phyloP scores from a whole-genome alignment of 2,797 vertebrate species.

The Pempheris klunzingeri region DNA sequence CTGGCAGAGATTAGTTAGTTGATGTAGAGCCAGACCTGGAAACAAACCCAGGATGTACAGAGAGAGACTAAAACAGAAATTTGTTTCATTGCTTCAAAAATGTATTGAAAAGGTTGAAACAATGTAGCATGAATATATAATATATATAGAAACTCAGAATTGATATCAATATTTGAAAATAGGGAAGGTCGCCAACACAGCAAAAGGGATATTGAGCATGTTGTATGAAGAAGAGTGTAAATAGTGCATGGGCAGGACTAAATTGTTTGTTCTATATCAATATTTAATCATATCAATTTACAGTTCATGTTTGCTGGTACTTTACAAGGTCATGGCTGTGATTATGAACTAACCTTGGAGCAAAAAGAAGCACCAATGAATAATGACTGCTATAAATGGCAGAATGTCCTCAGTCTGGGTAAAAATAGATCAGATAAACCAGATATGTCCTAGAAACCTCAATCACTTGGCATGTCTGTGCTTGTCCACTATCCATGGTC shows the following conservation, averaged over 20 bases:
- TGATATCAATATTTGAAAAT: not conserved
- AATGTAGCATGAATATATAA: not conserved
- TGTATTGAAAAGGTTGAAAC: not conserved
- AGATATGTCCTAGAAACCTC: slow-evolving; percentile 80
- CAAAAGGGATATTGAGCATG: not conserved
- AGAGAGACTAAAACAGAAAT: slow-evolving; percentile 1
- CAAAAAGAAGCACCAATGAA: slow-evolving; percentile 61
- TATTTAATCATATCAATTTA: slow-evolving; percentile 36
- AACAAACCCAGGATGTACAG: not conserved
- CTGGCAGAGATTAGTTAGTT: not conserved
- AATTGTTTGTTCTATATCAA: slow-evolving; percentile 26
- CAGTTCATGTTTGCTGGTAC: slow-evolving; percentile 40
- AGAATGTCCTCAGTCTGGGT: slow-evolving; percentile 65
- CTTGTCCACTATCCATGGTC: slow-evolving; percentile 57
- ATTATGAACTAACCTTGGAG: slow-evolving; percentile 57
- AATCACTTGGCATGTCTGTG: slow-evolving; percentile 66
- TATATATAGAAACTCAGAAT: too few species aligned
- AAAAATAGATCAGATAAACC: slow-evolving; percentile 76
- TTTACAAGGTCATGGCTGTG: slow-evolving; percentile 48
- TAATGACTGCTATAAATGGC: slow-evolving; percentile 75
- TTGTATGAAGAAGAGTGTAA: not conserved
- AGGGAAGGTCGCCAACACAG: not conserved
- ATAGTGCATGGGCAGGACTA: not conserved
- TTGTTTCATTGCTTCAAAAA: not conserved
- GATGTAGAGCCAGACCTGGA: not conserved